These are phyloP conservation scores for Euglossa dilemma DNA, from an alignment of 1,140 invertebrate species.

Conservation along the genomic window DNA sequence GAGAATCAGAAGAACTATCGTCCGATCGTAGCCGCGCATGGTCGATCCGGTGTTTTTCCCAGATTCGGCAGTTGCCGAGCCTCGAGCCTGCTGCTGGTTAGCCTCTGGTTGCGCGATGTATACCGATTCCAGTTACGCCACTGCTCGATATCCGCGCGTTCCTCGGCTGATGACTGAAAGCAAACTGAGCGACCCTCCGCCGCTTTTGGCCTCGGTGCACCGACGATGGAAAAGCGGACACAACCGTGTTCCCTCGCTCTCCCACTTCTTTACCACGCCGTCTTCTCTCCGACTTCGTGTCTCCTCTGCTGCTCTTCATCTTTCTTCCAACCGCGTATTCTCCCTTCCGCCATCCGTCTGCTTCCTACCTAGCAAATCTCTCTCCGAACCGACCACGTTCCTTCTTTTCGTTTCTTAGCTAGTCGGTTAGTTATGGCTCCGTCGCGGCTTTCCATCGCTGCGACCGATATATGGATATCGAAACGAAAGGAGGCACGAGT, in stretches of 20 bases:
- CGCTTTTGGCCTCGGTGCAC: constrained; percentile 45
- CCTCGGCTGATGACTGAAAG: constrained; percentile 69
- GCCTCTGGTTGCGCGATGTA: too few relatives aligned
- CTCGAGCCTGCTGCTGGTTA: too few relatives aligned
- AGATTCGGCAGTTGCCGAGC: too few relatives aligned
- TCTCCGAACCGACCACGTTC: too few relatives aligned
- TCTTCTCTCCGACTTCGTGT: constrained; percentile 10
- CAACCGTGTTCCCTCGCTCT: constrained; percentile 50
- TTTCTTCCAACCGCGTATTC: background rate
- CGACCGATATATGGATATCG: background rate
- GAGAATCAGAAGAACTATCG: constrained; percentile 43
- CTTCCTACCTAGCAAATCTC: background rate
- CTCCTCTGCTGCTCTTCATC: constrained; percentile 11
- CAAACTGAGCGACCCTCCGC: constrained; percentile 48
- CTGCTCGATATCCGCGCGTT: constrained; percentile 46
- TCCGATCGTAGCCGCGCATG: constrained; percentile 44
- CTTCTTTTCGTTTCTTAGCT: too few relatives aligned
- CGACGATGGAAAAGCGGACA: constrained; percentile 54
- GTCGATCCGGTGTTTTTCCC: background rate
- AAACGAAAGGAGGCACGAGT: background rate
- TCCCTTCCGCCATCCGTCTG: background rate
- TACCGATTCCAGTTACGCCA: background rate
- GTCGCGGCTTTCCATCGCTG: too few relatives aligned
- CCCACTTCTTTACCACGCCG: constrained; percentile 42
- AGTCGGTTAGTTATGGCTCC: too few relatives aligned